Base-by-base conservation (phyloP, 2,888 invertebrate species). In the Linnaemya vulpina region DNA sequence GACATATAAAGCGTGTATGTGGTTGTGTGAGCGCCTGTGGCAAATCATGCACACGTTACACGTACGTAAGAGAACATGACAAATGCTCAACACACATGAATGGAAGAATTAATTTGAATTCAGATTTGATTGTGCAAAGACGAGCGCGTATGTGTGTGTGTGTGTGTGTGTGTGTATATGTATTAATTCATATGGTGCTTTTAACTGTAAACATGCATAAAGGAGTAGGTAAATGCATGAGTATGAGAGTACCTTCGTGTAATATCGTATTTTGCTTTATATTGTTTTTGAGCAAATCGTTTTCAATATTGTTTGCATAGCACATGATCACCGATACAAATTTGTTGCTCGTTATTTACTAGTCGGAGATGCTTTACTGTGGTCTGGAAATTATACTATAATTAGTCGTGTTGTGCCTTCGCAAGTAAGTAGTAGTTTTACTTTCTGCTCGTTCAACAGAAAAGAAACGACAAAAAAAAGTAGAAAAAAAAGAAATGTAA, bases 391-490 rank as follows among this genome's bases (percentile, higher is more conserved):
- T 91, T 90, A 91, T 89, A 90, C 89, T 90, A 91, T 90, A 90
- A 90, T 91, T 92, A 92, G 92, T 92, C 90, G 91, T 90, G 90
- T 91, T 91, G 90, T 90, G 92, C 90, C 92, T 90, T 90, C 90
- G 89, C 90, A 90, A 92, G 92, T 92, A 91, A 91, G 91, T 92
- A 91, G 92, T 91, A 89, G 91, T 89, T 90, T 90, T 89, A 87
- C 84, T 89, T 30, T 84, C 60, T 78, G 82, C 40, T 53, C 67
- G 75, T 76, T 67, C 40, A 65, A 40, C 40, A 62, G 35, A 49
- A 68, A 49, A 55, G 43, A 60, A 30, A 30, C 30, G 30, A n/a
- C n/a, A n/a, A n/a, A n/a, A n/a, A n/a, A n/a, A n/a, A n/a, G n/a
- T n/a, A n/a, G n/a, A 30, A 30, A 30, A 3, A 63, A 62, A 62